Percentiles rank a stretch among this genome's conserved stretches.
phyloP scores from a whole-genome alignment of 1,140 invertebrate genomes.

The Trichonephila inaurata region DNA sequence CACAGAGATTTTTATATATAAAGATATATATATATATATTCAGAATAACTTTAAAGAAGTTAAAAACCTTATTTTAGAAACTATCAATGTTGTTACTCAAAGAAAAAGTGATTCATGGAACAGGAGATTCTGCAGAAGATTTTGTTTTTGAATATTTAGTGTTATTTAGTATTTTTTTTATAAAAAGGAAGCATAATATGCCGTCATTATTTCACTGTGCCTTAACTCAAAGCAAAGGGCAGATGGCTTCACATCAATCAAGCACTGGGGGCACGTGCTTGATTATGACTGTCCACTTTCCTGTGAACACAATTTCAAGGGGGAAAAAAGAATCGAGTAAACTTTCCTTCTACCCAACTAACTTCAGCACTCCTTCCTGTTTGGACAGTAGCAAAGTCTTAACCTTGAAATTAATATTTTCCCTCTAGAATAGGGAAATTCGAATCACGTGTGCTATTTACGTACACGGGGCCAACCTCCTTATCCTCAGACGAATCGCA shows the following conservation, averaged over 20 bases:
- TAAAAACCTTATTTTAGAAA: no score
- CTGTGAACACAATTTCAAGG: neutral
- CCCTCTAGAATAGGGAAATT: slow-evolving; percentile 17
- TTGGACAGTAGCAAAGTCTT: neutral
- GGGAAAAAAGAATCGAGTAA: neutral
- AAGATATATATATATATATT: no score
- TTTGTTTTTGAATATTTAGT: no score
- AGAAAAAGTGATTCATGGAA: no score
- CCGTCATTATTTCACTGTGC: no score
- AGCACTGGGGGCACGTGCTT: neutral
- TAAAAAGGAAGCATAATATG: no score
- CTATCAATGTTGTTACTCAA: no score
- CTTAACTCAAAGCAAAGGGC: neutral
- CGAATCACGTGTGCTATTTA: neutral
- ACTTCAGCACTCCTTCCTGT: slow-evolving; percentile 8
- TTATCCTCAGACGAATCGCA: neutral
- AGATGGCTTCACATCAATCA: neutral
- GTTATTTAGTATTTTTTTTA: no score
- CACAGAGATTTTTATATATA: no score
- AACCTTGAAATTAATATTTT: slow-evolving; percentile 14
- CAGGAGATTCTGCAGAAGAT: no score
- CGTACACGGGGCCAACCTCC: neutral
- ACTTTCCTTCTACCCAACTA: neutral
- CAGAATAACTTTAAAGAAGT: no score
- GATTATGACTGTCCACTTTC: neutral